Evolutionary conservation across 1,140 invertebrate species (phyloP).

Genomic region (Panonychus citri): DNA sequence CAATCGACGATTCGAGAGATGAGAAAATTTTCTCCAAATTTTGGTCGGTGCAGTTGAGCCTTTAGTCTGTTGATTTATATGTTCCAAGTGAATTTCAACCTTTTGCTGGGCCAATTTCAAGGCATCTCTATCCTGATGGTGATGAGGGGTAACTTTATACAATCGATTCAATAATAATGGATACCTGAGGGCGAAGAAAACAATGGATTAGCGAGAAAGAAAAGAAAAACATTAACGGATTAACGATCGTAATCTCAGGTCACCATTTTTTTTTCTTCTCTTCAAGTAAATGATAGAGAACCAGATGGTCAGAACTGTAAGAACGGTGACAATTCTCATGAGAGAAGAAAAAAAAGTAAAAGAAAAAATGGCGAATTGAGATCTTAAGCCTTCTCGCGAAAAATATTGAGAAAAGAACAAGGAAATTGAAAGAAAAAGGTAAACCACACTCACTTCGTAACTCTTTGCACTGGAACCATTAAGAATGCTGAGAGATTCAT

Average conservation of each 20-base stretch:
- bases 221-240: neutral
- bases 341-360: too few species aligned
- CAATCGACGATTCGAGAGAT: conserved; percentile 29
- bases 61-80: conserved; percentile 76
- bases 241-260: too few species aligned
- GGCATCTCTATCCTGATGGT: conserved; percentile 42
- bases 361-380: too few species aligned
- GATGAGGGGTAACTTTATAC: conserved; percentile 62
- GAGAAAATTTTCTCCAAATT: conserved; percentile 64
- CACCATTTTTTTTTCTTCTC: too few species aligned
- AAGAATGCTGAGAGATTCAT: conserved; percentile 94
- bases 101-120: conserved; percentile 64
- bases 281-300: too few species aligned
- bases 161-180: conserved; percentile 67
- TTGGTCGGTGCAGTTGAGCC: conserved; percentile 45
- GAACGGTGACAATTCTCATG: too few species aligned
- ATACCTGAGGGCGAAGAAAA: conserved; percentile 36
- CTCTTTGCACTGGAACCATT: conserved; percentile 40
- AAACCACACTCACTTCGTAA: conserved; percentile 29
- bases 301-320: too few species aligned
- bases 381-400: too few species aligned
- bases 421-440: neutral
- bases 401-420: too few species aligned
- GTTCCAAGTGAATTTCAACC: conserved; percentile 72
- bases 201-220: neutral